Conservation (phyloP, 2,797 vertebrate species). For the Bovichtus diacanthus region DNA sequence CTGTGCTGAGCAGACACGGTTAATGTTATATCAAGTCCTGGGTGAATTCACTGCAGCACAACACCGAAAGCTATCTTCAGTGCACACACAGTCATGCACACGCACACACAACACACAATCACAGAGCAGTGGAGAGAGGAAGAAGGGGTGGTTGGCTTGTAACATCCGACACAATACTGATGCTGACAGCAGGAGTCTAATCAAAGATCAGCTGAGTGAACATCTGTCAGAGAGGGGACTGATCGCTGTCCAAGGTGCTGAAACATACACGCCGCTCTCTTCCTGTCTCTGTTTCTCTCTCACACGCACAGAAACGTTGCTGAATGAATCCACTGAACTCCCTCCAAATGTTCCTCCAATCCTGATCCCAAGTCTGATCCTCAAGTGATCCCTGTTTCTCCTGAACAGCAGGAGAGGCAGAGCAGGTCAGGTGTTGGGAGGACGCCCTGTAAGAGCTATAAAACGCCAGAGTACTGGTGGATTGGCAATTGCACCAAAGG, state of each 20-base stretch:
- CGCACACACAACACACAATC: background rate
- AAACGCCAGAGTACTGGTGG: constrained; percentile 4
- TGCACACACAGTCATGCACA: background rate
- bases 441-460: constrained; percentile 11
- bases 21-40: constrained; percentile 43
- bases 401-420: background rate
- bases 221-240: constrained; percentile 21
- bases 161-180: constrained; percentile 10
- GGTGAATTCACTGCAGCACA: constrained; percentile 52
- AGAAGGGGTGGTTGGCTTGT: background rate
- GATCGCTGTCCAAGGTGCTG: constrained; percentile 71
- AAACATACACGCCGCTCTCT: constrained; percentile 27
- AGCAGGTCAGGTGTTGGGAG: background rate
- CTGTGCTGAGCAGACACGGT: constrained; percentile 29
- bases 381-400: background rate
- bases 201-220: constrained; percentile 25
- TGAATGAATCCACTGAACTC: constrained; percentile 33
- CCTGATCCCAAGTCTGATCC: too few species aligned
- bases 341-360: background rate
- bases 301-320: background rate
- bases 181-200: constrained; percentile 37
- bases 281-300: background rate
- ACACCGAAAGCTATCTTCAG: constrained; percentile 4
- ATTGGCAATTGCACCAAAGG: background rate
- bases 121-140: background rate